Evolutionary conservation across 2,888 invertebrate species (phyloP), one percentile per base, ranked within the genome.

Genomic region (Microctonus brassicae): DNA sequence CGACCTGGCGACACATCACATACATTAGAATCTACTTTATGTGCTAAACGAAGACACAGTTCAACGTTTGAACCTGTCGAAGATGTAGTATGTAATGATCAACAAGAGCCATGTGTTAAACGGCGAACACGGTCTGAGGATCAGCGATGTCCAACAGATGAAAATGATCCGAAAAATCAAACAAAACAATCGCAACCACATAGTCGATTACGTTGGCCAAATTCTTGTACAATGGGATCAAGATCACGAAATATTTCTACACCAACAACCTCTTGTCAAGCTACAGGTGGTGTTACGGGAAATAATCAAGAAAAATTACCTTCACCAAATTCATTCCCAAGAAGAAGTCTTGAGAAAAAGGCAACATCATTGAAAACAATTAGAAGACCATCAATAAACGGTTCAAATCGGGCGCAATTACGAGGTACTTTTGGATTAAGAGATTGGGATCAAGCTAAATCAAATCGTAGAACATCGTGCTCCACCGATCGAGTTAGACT

Each of bases 151-250:
- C 83, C 86, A 78, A 79, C 84, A 76, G 84, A 89, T 83, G 89
- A 89, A 81, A 84, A 90, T 83, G 71, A 90, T 76, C 86, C 90
- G 6, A 76, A 84, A 33, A 88, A 88, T 78, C 88, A 88, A 72
- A 83, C 24, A 1, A 65, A 70, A 80, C 69, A 9, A 24, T 22
- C 11, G 1, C 42, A n/a, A 20, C 39, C 5, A 24, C 79, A 75
- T 9, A 77, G 74, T 65, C 75, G 81, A 24, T 57, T 81, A 5
- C 78, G 80, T 22, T 85, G 85, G 84, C 77, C 82, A 5, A 65
- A 55, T 3, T 53, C 75, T 0, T 82, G 82, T 4, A 66, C 79
- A 1, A 22, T 64, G 9, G 57, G 42, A n/a, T 62, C 62, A n/a
- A 71, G 61, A 36, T 29, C 39, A 22, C 60, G 62, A 22, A 67